Evolutionary conservation across 1,140 invertebrate species (phyloP).

Genomic region (Arion vulgaris): DNA sequence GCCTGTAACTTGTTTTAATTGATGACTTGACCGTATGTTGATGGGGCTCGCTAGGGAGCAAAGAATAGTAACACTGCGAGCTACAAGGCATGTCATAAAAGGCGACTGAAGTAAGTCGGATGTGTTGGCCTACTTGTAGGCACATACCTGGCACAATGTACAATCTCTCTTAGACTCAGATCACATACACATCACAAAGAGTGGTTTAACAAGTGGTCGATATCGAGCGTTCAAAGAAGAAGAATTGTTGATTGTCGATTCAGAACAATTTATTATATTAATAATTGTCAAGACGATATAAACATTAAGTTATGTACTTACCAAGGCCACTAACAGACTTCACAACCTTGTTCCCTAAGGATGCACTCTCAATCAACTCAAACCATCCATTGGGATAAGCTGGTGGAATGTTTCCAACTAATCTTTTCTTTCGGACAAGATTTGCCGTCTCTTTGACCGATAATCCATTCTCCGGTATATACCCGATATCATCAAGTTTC

Average conservation of each 20-base stretch:
- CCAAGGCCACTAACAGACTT: conserved; percentile 81
- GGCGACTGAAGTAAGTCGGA: too few relatives aligned
- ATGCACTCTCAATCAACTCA: conserved; percentile 80
- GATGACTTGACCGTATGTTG: not conserved
- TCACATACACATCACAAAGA: too few relatives aligned
- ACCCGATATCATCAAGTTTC: conserved; percentile 73
- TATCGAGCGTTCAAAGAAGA: too few relatives aligned
- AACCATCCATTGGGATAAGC: conserved; percentile 94
- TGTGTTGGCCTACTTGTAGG: too few relatives aligned
- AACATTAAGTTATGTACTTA: conserved; percentile 60
- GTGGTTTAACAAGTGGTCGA: too few relatives aligned
- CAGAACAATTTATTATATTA: not conserved
- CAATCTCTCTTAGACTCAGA: too few relatives aligned
- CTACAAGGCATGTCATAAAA: too few relatives aligned
- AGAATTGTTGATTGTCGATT: not conserved
- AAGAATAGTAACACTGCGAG: too few relatives aligned
- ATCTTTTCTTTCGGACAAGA: conserved; percentile 72
- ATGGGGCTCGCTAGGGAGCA: too few relatives aligned
- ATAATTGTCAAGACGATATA: too few relatives aligned
- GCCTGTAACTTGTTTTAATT: not conserved
- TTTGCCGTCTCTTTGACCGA: conserved; percentile 69
- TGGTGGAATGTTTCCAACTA: conserved; percentile 76
- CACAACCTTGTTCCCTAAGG: conserved; percentile 78
- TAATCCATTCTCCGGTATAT: conserved; percentile 64
- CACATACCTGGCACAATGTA: too few relatives aligned